Evolutionary conservation across 2,888 invertebrate species (phyloP).

Genomic region (Leucoma salicis): DNA sequence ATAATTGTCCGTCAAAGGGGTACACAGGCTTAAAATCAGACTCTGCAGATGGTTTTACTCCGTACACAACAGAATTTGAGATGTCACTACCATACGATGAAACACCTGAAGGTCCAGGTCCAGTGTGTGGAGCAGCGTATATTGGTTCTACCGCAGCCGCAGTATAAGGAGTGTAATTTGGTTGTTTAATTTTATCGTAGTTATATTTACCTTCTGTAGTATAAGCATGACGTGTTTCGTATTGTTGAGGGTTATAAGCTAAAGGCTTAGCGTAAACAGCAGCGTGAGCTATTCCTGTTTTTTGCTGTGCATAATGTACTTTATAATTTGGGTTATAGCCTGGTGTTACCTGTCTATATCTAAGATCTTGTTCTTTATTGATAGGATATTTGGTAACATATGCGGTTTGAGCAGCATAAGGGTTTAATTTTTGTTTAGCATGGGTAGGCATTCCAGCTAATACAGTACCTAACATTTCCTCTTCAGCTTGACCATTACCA

Average conservation of each 20-base stretch:
- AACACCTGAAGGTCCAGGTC: conserved; percentile 48
- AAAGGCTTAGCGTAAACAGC: conserved; percentile 69
- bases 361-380: conserved; percentile 71
- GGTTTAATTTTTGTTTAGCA: conserved; percentile 69
- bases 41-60: conserved; percentile 67
- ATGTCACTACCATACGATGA: conserved; percentile 63
- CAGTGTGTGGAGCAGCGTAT: conserved; percentile 68
- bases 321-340: conserved; percentile 69
- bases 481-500: conserved; percentile 87
- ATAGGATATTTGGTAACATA: conserved; percentile 62
- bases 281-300: conserved; percentile 74
- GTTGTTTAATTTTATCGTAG: conserved; percentile 56
- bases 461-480: conserved; percentile 89
- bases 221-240: conserved; percentile 69
- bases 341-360: conserved; percentile 68
- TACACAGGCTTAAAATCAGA: conserved; percentile 75
- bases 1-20: conserved; percentile 69
- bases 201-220: conserved; percentile 65
- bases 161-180: conserved; percentile 60
- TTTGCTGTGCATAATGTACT: conserved; percentile 71
- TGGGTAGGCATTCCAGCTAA: conserved; percentile 86
- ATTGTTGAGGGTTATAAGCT: conserved; percentile 59
- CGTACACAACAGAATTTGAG: conserved; percentile 68
- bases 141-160: conserved; percentile 70
- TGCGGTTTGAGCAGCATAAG: conserved; percentile 67